Conservation (phyloP, 2,113 vertebrate genomes). For the Actenoides lindsayi region DNA sequence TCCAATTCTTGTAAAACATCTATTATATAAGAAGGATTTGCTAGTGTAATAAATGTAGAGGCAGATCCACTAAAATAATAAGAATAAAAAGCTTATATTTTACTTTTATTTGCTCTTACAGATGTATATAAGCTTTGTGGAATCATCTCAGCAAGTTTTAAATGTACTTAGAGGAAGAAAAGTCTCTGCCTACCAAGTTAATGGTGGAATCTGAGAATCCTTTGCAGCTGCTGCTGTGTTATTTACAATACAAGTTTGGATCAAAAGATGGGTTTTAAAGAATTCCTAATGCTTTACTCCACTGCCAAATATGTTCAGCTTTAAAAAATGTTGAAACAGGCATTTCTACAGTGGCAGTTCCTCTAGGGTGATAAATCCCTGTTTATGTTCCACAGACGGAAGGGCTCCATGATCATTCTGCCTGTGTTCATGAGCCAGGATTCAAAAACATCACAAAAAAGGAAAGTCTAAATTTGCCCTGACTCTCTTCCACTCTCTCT, state of each 20-base stretch:
- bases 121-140: not conserved
- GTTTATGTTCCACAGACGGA: slow-evolving; percentile 38
- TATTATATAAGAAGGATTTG: not conserved
- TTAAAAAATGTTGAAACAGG: slow-evolving; percentile 62
- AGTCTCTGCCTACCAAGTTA: not conserved
- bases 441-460: slow-evolving; percentile 27
- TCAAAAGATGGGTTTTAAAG: slow-evolving; percentile 64
- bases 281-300: slow-evolving; percentile 55
- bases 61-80: not conserved
- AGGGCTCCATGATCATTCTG: slow-evolving; percentile 38
- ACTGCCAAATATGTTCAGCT: slow-evolving; percentile 58
- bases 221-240: slow-evolving; percentile 54
- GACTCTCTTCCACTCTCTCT: not conserved
- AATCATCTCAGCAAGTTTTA: not conserved
- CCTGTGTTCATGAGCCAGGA: not conserved
- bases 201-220: slow-evolving; percentile 4
- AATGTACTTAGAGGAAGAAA: not conserved
- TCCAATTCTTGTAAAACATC: not conserved
- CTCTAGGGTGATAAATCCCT: slow-evolving; percentile 67
- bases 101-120: not conserved
- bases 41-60: not conserved
- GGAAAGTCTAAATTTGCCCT: not conserved
- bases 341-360: slow-evolving; percentile 61
- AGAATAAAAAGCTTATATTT: not conserved
- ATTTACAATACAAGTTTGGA: slow-evolving; percentile 61